Evolutionary conservation across 2,888 invertebrate genomes (phyloP).

Genomic region (Brachycybe producta): DNA sequence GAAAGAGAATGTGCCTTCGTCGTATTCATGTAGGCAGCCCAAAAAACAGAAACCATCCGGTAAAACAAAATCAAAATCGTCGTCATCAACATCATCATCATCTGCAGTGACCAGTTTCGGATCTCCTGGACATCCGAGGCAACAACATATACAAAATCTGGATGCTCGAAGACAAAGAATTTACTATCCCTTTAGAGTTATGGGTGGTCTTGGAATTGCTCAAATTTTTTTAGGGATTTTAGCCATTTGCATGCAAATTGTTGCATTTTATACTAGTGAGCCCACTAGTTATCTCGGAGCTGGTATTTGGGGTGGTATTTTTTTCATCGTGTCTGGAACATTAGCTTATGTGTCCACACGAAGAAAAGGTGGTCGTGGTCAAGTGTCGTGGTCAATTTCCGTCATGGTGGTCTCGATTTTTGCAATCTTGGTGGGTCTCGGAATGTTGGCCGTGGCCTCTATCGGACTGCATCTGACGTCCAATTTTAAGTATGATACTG

Average conservation of each 20-base stretch:
- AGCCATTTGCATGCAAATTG: conserved; percentile 15
- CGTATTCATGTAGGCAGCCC: too few relatives aligned
- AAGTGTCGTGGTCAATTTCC: conserved; percentile 14
- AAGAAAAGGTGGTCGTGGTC: neutral
- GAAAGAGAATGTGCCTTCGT: too few relatives aligned
- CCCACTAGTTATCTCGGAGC: conserved; percentile 16
- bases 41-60: too few relatives aligned
- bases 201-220: conserved; percentile 16
- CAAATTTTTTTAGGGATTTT: conserved; percentile 15
- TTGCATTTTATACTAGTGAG: conserved; percentile 14
- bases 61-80: too few relatives aligned
- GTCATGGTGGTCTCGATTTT: conserved; percentile 18
- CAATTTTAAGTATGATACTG: conserved; percentile 12
- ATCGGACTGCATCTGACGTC: conserved; percentile 16
- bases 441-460: conserved; percentile 15
- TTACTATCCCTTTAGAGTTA: conserved; percentile 15
- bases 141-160: too few relatives aligned
- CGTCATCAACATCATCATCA: too few relatives aligned
- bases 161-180: neutral
- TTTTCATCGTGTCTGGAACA: conserved; percentile 10
- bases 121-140: too few relatives aligned
- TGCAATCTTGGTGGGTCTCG: conserved; percentile 14
- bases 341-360: conserved; percentile 11
- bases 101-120: too few relatives aligned
- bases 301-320: conserved; percentile 15